Evolutionary conservation across 2,888 invertebrate species (phyloP), one percentile per base, ranked within the genome.

Genomic region (Prosopocoilus inquinatus): DNA sequence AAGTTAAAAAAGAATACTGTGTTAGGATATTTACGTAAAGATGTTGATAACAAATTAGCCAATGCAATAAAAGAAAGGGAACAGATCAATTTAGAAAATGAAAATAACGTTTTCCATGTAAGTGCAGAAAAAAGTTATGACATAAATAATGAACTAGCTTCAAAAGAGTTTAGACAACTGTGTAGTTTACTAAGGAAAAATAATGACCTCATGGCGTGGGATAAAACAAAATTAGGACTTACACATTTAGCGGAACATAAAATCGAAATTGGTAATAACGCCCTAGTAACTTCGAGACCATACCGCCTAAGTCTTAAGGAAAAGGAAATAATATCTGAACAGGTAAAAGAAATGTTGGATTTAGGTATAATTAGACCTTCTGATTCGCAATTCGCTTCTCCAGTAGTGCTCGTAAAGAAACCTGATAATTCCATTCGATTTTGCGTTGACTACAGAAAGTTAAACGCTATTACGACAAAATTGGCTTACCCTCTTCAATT

Each of bases 401-500:
- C 20, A 20, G 20, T 20, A 20, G 3, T 20, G 3, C 20, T 20
- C 5, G 20, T 20, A 3, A 20, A 20, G 5, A 20, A 20, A 20
- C 20, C 20, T 2, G 20, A 20, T 3, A 20, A 20, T 20, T 20
- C 35, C 2, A 35, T 48, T 35, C 9, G 34, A 13, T 48, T 48
- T 15, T 48, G 35, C 9, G 36, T 48, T 8, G 48, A 48, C 13
- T 48, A 48, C 15, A n/a, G 48, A 35, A 48, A 48, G 9, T 35
- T 48, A 35, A 48, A 48, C 11, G 33, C 49, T 7, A 13, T 38
- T 2, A 49, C 49, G 2, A 49, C 49, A n/a, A 49, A 39, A 20
- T 38, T 3, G 5, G 49, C 39, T 2, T 49, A 49, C 28, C 49
- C 49, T 4, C 11, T 49, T 5, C 62, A 64, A 9, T 46, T 59